Evolutionary conservation across 2,888 invertebrate genomes (phyloP).

Genomic region (Escarpia spicata): DNA sequence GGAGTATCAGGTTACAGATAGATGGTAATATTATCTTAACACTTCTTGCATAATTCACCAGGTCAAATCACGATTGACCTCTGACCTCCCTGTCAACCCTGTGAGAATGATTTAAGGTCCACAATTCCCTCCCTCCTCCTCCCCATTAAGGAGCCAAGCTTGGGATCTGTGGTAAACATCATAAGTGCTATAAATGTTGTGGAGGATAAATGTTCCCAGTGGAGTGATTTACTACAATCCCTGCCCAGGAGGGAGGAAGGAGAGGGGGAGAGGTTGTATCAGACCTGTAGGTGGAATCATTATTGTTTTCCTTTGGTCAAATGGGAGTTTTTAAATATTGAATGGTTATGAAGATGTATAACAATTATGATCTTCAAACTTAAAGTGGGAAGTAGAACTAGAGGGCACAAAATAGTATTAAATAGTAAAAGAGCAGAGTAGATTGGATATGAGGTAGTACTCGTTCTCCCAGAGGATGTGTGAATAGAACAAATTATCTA

Average conservation of each 20-base stretch:
- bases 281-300: not conserved
- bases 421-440: no score
- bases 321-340: no score
- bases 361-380: no score
- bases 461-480: no score
- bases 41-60: conserved; percentile 5
- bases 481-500: no score
- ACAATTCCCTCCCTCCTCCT: not conserved
- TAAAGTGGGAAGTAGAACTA: no score
- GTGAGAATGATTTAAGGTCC: not conserved
- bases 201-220: not conserved
- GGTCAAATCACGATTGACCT: not conserved
- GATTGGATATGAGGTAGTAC: no score
- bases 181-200: not conserved
- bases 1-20: not conserved
- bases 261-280: not conserved
- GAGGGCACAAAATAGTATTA: no score
- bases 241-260: not conserved
- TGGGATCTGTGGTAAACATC: not conserved
- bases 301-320: not conserved
- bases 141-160: not conserved
- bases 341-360: no score
- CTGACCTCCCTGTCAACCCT: not conserved
- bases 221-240: not conserved
- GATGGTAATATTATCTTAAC: not conserved